Evolutionary conservation across 2,888 invertebrate genomes (phyloP).

Genomic region (Eurytoma adleriae): DNA sequence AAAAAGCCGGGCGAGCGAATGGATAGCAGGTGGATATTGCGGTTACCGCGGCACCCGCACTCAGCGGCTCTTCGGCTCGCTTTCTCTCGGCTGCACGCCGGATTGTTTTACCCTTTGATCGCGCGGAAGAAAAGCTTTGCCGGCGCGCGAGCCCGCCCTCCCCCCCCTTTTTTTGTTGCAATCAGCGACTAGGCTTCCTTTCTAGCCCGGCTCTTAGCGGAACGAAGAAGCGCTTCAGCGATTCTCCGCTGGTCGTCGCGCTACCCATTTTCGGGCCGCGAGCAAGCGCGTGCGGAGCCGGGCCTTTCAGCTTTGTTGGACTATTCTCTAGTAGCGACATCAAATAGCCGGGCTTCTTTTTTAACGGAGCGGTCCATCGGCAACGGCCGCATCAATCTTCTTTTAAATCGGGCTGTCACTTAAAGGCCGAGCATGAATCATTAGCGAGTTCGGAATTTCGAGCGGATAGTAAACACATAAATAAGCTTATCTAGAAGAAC

Average conservation of each 20-base stretch:
- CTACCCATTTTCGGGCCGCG: slow-evolving; percentile 32
- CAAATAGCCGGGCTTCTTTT: slow-evolving; percentile 14
- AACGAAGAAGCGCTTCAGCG: slow-evolving; percentile 61
- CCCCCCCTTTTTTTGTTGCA: slow-evolving; percentile 58
- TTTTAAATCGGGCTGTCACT: background rate
- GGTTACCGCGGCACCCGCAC: slow-evolving; percentile 64
- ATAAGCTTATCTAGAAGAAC: slow-evolving; percentile 40
- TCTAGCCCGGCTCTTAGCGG: slow-evolving; percentile 56
- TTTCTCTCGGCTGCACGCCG: slow-evolving; percentile 65
- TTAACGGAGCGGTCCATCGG: background rate
- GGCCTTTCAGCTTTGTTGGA: slow-evolving; percentile 31
- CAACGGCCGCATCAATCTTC: background rate
- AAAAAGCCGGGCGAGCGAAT: slow-evolving; percentile 56
- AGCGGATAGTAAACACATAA: slow-evolving; percentile 34
- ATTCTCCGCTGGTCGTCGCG: slow-evolving; percentile 3
- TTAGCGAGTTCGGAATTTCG: slow-evolving; percentile 22
- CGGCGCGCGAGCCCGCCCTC: slow-evolving; percentile 59
- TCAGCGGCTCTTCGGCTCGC: slow-evolving; percentile 47
- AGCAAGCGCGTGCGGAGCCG: background rate
- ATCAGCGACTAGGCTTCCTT: slow-evolving; percentile 14
- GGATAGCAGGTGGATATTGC: slow-evolving; percentile 66
- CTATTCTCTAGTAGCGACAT: slow-evolving; percentile 26
- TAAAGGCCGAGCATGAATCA: slow-evolving; percentile 1
- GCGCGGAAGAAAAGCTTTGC: slow-evolving; percentile 63
- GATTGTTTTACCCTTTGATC: slow-evolving; percentile 73